Conservation (phyloP, 1,140 invertebrate genomes). For the Drosophila sucinea region DNA sequence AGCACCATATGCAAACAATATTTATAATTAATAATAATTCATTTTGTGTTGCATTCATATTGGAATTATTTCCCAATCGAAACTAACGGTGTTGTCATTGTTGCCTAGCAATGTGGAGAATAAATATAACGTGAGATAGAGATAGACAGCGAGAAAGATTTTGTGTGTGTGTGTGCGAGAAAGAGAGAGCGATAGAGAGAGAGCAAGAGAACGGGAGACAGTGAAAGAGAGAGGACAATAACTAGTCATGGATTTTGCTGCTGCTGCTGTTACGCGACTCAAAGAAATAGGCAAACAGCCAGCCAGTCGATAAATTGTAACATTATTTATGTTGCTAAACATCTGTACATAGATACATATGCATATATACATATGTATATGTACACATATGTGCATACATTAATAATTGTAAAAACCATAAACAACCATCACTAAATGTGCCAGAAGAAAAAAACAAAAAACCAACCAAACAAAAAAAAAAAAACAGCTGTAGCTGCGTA, state of each 20-base stretch:
- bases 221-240: conserved; percentile 5
- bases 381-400: background rate
- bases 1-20: background rate
- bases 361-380: conserved; percentile 12
- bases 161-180: background rate
- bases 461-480: background rate
- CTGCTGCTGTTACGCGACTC: conserved; percentile 3
- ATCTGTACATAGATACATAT: background rate
- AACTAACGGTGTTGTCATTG: conserved; percentile 13
- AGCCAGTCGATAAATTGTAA: conserved; percentile 9
- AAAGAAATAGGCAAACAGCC: conserved; percentile 9
- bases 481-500: conserved; percentile 5
- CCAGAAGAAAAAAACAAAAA: conserved; percentile 3
- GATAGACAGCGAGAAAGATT: conserved; percentile 9
- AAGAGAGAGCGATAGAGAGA: background rate
- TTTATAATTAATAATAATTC: background rate
- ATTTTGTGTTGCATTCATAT: conserved; percentile 3
- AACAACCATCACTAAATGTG: conserved; percentile 34
- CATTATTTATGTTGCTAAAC: conserved; percentile 12
- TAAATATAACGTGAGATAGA: conserved; percentile 5
- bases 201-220: background rate
- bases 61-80: conserved; percentile 8
- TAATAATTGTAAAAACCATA: conserved; percentile 21
- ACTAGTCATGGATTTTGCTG: conserved; percentile 11
- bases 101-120: conserved; percentile 10